phyloP scores from a whole-genome alignment of 30 jellyfish, hydroid and myxozoan species.

The Aurelia aurita complex sp. Pacific region DNA sequence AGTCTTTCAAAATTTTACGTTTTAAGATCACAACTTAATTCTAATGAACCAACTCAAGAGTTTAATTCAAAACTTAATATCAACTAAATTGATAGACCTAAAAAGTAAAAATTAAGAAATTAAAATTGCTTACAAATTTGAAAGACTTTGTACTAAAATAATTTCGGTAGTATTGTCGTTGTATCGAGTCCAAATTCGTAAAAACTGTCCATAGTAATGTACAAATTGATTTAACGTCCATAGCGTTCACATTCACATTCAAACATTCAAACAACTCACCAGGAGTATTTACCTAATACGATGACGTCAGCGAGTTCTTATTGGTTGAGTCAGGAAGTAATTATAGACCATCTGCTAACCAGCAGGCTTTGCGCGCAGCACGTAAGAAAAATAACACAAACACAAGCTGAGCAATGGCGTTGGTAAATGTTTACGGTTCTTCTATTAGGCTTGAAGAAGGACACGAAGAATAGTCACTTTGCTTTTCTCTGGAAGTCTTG shows the following conservation, averaged over 20 bases:
- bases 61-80: constrained; percentile 1
- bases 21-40: too few species aligned
- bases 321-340: too few species aligned
- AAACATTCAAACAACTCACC: constrained; percentile 35
- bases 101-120: constrained; percentile 35
- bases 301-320: constrained; percentile 28
- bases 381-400: too few species aligned
- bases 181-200: constrained; percentile 34
- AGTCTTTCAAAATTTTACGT: too few species aligned
- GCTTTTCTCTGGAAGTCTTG: too few species aligned
- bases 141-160: constrained; percentile 8
- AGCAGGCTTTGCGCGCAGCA: too few species aligned
- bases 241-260: constrained; percentile 61
- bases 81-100: not conserved
- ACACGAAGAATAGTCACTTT: too few species aligned
- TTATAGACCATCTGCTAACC: too few species aligned
- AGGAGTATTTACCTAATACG: not conserved
- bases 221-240: constrained; percentile 18
- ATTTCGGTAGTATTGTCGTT: constrained; percentile 26
- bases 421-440: too few species aligned
- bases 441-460: too few species aligned
- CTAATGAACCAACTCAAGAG: constrained; percentile 10
- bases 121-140: constrained; percentile 51
- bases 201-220: constrained; percentile 57
- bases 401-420: too few species aligned